Base-by-base conservation (phyloP, 1,140 invertebrate species). In the Himalopsyche phryganea region DNA sequence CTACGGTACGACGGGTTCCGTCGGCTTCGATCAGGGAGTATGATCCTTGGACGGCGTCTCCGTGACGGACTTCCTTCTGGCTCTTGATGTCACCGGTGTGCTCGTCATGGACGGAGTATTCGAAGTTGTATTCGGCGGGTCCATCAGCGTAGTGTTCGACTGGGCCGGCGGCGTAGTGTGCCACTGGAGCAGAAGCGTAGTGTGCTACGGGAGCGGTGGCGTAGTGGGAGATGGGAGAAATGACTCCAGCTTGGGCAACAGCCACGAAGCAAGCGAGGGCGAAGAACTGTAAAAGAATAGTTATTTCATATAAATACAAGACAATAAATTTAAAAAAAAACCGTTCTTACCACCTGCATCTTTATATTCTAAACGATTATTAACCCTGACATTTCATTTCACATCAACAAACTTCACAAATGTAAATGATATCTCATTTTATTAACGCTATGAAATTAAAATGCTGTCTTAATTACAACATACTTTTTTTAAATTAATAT, bases 1-100 rank as follows among this genome's bases (percentile, higher is more conserved):
- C 82, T 44, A 88, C 87, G 61, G 84, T 84, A 57, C 87, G 80
- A 65, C 81, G 76, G 64, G 81, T 85, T 36, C 86, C 86, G 67
- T 90, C 83, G n/a, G 83, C 77, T 64, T 84, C 81, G 50, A 83
- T 70, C 18, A 85, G 69, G 41, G 79, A 81, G 70, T 84, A 85
- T 23, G 74, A 70, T 41, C 83, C 83, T 49, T 80, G 73, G 13
- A 85, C 83, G 32, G 77, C 71, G 58, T 82, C 79, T 32, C 82
- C 83, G 65, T 82, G 78, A 42, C 83, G 79, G n/a, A 71, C 61
- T 70, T 85, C 83, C 45, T 75, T 71, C 63, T 84, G 82, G 45
- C 78, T 75, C 66, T 85, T 85, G 36, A 79, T 78, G 59, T 86
- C 84, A 4, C 83, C 80, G 51, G 77, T 84, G 42, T 71, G 68